These are phyloP conservation scores for Serripes groenlandicus DNA, from an alignment of 2,888 invertebrate species.

Conservation along the genomic window DNA sequence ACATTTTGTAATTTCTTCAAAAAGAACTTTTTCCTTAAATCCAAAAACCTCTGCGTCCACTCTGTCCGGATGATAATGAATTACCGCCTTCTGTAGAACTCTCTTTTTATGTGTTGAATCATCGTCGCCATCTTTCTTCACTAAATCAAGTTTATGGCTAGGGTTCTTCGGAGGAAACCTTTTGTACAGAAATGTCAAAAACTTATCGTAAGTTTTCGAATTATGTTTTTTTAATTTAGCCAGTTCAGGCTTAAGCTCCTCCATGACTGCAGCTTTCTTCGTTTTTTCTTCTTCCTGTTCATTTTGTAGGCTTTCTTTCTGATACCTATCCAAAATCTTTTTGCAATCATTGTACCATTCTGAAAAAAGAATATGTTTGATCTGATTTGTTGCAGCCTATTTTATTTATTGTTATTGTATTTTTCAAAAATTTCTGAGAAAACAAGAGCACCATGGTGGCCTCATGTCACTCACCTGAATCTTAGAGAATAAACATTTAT, in stretches of 20 bases:
- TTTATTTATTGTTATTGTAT: too few species aligned
- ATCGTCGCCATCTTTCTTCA: conserved; percentile 33
- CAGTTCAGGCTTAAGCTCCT: conserved; percentile 62
- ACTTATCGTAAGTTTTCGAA: conserved; percentile 40
- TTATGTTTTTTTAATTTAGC: conserved; percentile 49
- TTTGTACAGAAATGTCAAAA: conserved; percentile 69
- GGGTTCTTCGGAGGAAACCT: conserved; percentile 69
- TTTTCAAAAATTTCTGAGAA: too few species aligned
- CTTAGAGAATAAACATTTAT: too few species aligned
- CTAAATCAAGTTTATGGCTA: conserved; percentile 57
- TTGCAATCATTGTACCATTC: conserved; percentile 74
- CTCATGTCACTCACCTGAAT: too few species aligned
- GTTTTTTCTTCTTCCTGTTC: conserved; percentile 66
- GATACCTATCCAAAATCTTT: conserved; percentile 63
- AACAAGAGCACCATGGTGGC: too few species aligned
- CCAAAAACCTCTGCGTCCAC: conserved; percentile 65
- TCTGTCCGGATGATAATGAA: conserved; percentile 77
- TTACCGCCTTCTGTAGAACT: conserved; percentile 67
- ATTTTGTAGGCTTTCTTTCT: conserved; percentile 63
- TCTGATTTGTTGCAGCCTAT: too few species aligned
- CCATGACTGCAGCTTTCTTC: conserved; percentile 48
- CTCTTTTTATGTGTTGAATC: conserved; percentile 58
- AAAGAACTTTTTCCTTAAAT: conserved; percentile 70
- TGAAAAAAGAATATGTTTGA: too few species aligned
- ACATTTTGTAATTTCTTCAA: conserved; percentile 76